Evolutionary conservation across 1,140 invertebrate species (phyloP).

Genomic region (Aphelenchoides besseyi): DNA sequence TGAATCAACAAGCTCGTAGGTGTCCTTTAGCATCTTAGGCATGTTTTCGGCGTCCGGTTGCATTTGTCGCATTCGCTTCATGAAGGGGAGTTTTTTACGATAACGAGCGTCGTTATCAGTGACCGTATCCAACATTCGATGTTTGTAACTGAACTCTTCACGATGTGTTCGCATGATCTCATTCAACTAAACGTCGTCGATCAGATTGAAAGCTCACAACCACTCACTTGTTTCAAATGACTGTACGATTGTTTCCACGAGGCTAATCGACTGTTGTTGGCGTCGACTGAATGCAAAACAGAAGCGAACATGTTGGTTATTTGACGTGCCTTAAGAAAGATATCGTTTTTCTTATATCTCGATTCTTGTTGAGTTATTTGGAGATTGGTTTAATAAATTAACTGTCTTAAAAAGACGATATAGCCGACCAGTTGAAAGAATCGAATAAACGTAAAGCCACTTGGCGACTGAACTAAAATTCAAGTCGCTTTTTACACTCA

Average conservation of each 20-base stretch:
- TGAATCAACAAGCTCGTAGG: not conserved
- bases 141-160: not conserved
- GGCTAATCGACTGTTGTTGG: not conserved
- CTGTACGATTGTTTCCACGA: constrained; percentile 3
- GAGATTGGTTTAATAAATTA: no score
- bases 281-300: not conserved
- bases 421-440: no score
- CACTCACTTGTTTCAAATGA: constrained; percentile 5
- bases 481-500: no score
- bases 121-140: constrained; percentile 6
- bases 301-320: not conserved
- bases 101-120: constrained; percentile 3
- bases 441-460: no score
- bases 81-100: constrained; percentile 5
- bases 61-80: constrained; percentile 1
- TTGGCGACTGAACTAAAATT: no score
- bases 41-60: not conserved
- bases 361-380: no score
- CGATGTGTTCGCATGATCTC: not conserved
- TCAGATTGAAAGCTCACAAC: not conserved
- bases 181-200: constrained; percentile 6
- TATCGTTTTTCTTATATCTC: no score
- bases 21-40: constrained; percentile 7
- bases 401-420: no score
- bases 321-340: no score